These are phyloP conservation scores for Alosa alosa DNA, from an alignment of 2,113 vertebrate species.

Conservation along the genomic window DNA sequence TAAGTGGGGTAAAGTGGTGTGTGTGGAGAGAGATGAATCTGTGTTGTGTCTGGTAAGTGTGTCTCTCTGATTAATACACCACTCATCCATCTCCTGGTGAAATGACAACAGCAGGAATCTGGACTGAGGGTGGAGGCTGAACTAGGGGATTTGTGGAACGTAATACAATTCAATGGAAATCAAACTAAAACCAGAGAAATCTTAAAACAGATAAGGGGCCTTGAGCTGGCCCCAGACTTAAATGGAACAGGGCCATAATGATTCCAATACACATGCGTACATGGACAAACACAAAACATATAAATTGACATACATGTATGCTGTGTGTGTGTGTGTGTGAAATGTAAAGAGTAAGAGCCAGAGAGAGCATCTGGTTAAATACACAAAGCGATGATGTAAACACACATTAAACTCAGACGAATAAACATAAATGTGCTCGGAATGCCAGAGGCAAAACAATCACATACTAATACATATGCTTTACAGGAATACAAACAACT, in stretches of 20 bases:
- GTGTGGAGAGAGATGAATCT: neutral
- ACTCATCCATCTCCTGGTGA: conserved; percentile 50
- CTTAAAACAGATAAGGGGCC: too few relatives aligned
- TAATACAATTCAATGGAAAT: too few relatives aligned
- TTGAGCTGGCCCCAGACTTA: too few relatives aligned
- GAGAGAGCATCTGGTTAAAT: neutral
- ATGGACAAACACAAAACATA: too few relatives aligned
- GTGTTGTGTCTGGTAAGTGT: conserved; percentile 33
- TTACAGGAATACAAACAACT: neutral
- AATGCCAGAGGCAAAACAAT: neutral
- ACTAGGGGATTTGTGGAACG: too few relatives aligned
- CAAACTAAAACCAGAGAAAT: too few relatives aligned
- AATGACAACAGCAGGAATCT: neutral
- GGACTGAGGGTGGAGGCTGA: too few relatives aligned
- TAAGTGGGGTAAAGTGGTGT: conserved; percentile 17
- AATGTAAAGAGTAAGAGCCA: too few relatives aligned
- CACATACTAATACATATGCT: neutral
- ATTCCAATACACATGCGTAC: too few relatives aligned
- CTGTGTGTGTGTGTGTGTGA: too few relatives aligned
- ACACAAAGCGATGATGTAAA: neutral
- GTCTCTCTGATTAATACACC: conserved; percentile 59
- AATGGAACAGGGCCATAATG: too few relatives aligned
- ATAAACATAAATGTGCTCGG: neutral
- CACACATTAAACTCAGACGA: neutral
- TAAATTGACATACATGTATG: neutral